A percentile compares a stretch with the other conserved stretches of the same genome.
Conservation (phyloP, 2,113 vertebrate species). For the Zootoca vivipara region DNA sequence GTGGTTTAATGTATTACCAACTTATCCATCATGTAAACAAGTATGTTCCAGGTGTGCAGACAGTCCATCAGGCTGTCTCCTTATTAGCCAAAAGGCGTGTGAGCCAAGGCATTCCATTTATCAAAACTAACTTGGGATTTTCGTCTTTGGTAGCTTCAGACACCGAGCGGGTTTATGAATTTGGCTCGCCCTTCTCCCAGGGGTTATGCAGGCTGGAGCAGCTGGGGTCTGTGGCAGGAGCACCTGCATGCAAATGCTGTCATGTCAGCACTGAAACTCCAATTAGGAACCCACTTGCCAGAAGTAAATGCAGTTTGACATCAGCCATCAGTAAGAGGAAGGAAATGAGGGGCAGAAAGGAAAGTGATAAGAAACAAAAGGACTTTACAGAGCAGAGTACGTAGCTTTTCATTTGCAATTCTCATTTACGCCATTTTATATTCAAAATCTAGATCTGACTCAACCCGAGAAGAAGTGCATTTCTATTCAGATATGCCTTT, state of each 20-base stretch:
- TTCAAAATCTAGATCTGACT: conserved; percentile 58
- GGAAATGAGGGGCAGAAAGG: conserved; percentile 55
- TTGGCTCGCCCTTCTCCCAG: conserved; percentile 9
- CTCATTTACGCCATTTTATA: conserved; percentile 52
- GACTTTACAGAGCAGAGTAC: conserved; percentile 56
- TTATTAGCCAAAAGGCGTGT: background rate
- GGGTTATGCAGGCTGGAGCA: conserved; percentile 7
- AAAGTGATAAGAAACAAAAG: conserved; percentile 66
- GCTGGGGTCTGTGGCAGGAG: conserved; percentile 26
- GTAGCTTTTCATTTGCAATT: conserved; percentile 64
- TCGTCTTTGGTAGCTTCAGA: background rate
- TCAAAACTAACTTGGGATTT: conserved; percentile 23
- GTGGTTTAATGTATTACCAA: background rate
- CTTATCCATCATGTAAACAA: background rate
- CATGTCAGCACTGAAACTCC: conserved; percentile 27
- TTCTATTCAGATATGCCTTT: conserved; percentile 40
- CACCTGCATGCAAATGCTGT: conserved; percentile 63
- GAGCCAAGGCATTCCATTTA: conserved; percentile 15
- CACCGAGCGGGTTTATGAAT: conserved; percentile 5
- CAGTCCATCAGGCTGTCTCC: background rate
- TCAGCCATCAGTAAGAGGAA: conserved; percentile 59
- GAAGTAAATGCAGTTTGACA: conserved; percentile 56
- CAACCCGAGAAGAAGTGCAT: conserved; percentile 46
- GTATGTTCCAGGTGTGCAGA: background rate
- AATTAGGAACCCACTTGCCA: conserved; percentile 35